phyloP scores from a whole-genome alignment of 2,888 invertebrate genomes.

The Lithophane ornitopus region DNA sequence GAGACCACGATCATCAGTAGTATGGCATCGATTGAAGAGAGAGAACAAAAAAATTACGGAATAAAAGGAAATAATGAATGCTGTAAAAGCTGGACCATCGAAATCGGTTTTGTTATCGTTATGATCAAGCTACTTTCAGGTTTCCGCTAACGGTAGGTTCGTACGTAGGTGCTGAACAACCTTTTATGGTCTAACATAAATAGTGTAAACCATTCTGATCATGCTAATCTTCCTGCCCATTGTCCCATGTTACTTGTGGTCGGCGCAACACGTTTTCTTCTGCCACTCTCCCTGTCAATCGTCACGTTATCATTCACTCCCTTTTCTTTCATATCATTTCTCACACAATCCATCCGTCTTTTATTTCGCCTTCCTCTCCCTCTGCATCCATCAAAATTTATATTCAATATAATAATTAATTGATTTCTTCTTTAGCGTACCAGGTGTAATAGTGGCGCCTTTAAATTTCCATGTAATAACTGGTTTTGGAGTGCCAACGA shows the following conservation, averaged over 20 bases:
- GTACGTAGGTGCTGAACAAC: not conserved
- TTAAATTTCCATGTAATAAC: conserved; percentile 49
- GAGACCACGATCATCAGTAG: not conserved
- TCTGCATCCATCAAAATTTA: too few relatives aligned
- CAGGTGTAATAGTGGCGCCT: conserved; percentile 24
- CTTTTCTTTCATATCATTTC: too few relatives aligned
- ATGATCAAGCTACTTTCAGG: not conserved
- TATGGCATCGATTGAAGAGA: not conserved
- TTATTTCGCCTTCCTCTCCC: too few relatives aligned
- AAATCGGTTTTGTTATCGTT: not conserved
- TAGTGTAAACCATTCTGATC: not conserved
- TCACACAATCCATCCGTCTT: too few relatives aligned
- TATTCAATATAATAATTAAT: too few relatives aligned
- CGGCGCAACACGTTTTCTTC: too few relatives aligned
- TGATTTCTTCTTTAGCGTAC: conserved; percentile 29
- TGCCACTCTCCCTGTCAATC: too few relatives aligned
- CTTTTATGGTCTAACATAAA: not conserved
- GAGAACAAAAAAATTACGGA: too few relatives aligned
- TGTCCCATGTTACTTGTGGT: too few relatives aligned
- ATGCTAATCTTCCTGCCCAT: too few relatives aligned
- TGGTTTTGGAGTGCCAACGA: conserved; percentile 49
- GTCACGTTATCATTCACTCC: too few relatives aligned
- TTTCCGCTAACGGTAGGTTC: not conserved
- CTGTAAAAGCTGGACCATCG: not conserved
- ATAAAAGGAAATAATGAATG: not conserved